Percentiles rank a stretch among this genome's conserved stretches.
Conservation (phyloP, 2,888 invertebrate species). For the Lasioglossum marginatum region DNA sequence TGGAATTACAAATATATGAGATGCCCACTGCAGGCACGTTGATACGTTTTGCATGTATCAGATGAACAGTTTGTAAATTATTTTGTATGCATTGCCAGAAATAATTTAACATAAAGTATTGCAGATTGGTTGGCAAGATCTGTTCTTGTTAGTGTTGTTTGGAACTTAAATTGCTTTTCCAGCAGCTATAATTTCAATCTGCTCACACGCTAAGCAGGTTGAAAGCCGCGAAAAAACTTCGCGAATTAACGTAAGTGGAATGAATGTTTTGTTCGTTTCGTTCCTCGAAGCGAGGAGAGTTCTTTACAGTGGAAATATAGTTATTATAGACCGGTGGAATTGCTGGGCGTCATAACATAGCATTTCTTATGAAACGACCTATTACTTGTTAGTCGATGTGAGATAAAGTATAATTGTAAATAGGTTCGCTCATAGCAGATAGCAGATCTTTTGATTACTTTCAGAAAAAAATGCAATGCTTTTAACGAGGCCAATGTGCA, state of each 20-base stretch:
- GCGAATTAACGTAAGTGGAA: conserved; percentile 41
- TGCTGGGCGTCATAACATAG: conserved; percentile 65
- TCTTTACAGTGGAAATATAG: conserved; percentile 67
- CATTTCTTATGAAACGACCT: not conserved
- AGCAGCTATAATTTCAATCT: not conserved
- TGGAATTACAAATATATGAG: too few species aligned
- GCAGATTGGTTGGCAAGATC: not conserved
- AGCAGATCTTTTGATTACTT: not conserved
- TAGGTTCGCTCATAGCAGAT: not conserved
- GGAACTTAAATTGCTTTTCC: not conserved
- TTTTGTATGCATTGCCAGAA: not conserved
- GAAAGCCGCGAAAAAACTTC: conserved; percentile 46
- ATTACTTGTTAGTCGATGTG: not conserved
- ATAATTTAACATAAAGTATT: not conserved
- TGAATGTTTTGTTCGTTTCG: conserved; percentile 40
- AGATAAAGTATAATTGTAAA: not conserved
- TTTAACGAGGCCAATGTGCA: not conserved
- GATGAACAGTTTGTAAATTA: too few species aligned
- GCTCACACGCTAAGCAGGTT: not conserved
- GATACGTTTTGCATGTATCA: too few species aligned
- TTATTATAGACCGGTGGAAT: conserved; percentile 70
- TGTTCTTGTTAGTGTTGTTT: not conserved
- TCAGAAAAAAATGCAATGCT: not conserved
- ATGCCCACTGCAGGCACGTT: too few species aligned
- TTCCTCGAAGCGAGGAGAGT: conserved; percentile 51